Percentiles rank a stretch among this genome's conserved stretches.
These are phyloP conservation scores for Melinaea menophilus DNA, from an alignment of 2,888 invertebrate genomes.

Conservation along the genomic window DNA sequence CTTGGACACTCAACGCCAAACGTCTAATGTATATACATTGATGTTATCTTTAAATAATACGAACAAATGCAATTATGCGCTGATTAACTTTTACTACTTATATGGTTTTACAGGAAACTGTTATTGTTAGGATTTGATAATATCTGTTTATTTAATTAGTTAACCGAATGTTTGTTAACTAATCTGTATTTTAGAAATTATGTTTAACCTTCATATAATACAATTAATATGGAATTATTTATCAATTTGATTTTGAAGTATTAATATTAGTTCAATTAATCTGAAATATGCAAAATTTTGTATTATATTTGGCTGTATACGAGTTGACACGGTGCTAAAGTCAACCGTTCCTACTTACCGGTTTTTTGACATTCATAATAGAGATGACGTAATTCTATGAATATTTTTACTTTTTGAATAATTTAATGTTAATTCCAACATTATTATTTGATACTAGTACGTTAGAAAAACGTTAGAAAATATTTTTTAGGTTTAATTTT, in stretches of 20 bases:
- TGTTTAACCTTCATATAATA: no score
- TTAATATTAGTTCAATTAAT: neutral
- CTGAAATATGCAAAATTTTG: no score
- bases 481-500: neutral
- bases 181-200: no score
- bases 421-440: no score
- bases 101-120: slow-evolving; percentile 6
- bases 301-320: slow-evolving; percentile 15
- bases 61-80: slow-evolving; percentile 24
- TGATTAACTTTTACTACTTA: slow-evolving; percentile 25
- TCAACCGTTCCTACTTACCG: slow-evolving; percentile 36
- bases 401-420: slow-evolving; percentile 46
- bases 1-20: slow-evolving; percentile 9
- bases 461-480: no score
- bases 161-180: slow-evolving; percentile 10
- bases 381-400: slow-evolving; percentile 31
- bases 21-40: slow-evolving; percentile 13
- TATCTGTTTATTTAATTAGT: slow-evolving; percentile 33
- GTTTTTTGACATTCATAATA: slow-evolving; percentile 56
- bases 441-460: no score
- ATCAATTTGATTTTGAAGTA: slow-evolving; percentile 10
- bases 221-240: no score
- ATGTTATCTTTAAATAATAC: slow-evolving; percentile 23
- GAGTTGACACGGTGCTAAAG: slow-evolving; percentile 46
- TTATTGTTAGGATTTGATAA: slow-evolving; percentile 15